phyloP scores from a whole-genome alignment of 2,888 invertebrate genomes.

The Thelaira solivaga region DNA sequence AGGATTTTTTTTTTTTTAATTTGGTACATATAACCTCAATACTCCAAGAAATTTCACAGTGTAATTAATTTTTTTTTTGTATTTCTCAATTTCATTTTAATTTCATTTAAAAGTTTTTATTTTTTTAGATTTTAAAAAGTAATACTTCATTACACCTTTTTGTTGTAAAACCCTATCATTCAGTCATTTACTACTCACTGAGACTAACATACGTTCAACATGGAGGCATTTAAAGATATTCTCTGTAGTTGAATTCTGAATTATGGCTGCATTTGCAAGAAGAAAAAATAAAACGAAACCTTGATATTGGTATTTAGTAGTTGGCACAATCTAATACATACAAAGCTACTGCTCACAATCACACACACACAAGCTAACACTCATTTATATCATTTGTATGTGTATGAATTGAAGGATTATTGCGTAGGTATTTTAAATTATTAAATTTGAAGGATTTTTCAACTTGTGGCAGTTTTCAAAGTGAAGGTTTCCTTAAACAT shows the following conservation, averaged over 20 bases:
- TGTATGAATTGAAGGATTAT: constrained; percentile 29
- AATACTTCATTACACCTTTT: too few relatives aligned
- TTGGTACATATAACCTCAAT: too few relatives aligned
- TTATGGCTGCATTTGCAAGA: constrained; percentile 16
- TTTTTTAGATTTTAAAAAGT: too few relatives aligned
- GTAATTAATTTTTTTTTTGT: too few relatives aligned
- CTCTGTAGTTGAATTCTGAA: not conserved
- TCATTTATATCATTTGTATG: not conserved
- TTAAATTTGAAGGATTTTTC: constrained; percentile 29
- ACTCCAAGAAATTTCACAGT: too few relatives aligned
- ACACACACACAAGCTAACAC: not conserved
- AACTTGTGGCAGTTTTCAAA: constrained; percentile 2
- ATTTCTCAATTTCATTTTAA: too few relatives aligned
- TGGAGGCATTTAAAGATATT: constrained; percentile 23
- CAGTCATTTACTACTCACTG: too few relatives aligned
- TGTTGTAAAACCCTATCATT: too few relatives aligned
- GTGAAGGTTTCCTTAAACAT: constrained; percentile 16
- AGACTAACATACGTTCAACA: not conserved
- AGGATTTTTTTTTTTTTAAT: too few relatives aligned
- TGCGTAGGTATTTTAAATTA: constrained; percentile 32
- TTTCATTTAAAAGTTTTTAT: too few relatives aligned
- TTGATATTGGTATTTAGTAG: constrained; percentile 49
- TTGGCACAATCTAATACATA: not conserved
- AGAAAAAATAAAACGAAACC: too few relatives aligned
- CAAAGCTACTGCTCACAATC: not conserved